phyloP scores from a whole-genome alignment of 1,140 invertebrate genomes.

The Vanessa tameamea region DNA sequence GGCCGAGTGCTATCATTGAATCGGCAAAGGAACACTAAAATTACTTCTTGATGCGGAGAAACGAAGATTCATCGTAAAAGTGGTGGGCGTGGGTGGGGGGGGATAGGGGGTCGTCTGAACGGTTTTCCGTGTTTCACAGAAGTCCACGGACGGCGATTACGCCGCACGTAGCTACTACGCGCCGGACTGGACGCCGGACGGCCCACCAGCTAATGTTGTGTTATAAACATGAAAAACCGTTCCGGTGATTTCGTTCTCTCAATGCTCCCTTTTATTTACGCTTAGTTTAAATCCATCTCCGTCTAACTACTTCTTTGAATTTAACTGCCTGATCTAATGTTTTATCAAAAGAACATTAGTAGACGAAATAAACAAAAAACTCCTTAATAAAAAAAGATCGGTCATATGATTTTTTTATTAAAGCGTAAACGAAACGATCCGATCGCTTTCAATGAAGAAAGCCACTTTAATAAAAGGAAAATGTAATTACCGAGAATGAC shows the following conservation, averaged over 20 bases:
- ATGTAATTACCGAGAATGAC: slow-evolving; percentile 29
- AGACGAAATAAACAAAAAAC: neutral
- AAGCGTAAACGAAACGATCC: neutral
- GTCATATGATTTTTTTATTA: neutral
- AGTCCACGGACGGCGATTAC: slow-evolving; percentile 72
- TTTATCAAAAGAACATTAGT: neutral
- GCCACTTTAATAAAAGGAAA: slow-evolving; percentile 13
- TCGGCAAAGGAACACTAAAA: slow-evolving; percentile 80
- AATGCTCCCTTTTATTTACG: slow-evolving; percentile 61
- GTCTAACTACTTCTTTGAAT: slow-evolving; percentile 7
- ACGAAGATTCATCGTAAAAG: slow-evolving; percentile 81
- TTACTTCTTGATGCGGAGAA: slow-evolving; percentile 80
- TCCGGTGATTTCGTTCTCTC: slow-evolving; percentile 66
- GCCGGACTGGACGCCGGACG: slow-evolving; percentile 46
- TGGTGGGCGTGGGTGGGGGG: slow-evolving; percentile 57
- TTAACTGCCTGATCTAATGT: neutral
- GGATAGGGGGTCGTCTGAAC: slow-evolving; percentile 69
- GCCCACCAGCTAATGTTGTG: slow-evolving; percentile 70
- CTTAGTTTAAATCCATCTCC: slow-evolving; percentile 25
- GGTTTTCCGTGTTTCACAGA: slow-evolving; percentile 78
- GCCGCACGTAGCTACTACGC: slow-evolving; percentile 63
- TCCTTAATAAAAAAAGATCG: neutral
- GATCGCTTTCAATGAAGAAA: neutral
- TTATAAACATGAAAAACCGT: slow-evolving; percentile 78
- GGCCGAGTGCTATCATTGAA: slow-evolving; percentile 80